Percentiles rank a stretch among this genome's conserved stretches.
phyloP scores from a whole-genome alignment of 2,113 vertebrate genomes.

The Haliaeetus leucogaster region DNA sequence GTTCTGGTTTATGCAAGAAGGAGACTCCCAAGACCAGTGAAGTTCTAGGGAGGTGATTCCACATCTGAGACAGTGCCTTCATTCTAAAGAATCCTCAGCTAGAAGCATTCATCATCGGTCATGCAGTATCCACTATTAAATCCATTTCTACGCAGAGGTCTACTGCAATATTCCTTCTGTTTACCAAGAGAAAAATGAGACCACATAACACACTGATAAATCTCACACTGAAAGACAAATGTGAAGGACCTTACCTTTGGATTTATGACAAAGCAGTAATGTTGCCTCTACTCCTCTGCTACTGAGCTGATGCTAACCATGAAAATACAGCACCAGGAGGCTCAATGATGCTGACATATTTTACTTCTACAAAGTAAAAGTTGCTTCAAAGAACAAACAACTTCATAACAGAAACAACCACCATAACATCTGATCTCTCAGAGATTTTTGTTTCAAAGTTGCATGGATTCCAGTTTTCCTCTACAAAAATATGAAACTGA shows the following conservation, averaged over 20 bases:
- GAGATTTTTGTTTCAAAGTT: not conserved
- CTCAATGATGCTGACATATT: fast-evolving
- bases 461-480: not conserved
- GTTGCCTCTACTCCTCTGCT: not conserved
- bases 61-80: not conserved
- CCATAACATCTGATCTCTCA: not conserved
- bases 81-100: not conserved
- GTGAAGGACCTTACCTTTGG: not conserved
- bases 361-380: not conserved
- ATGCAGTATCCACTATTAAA: fast-evolving
- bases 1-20: not conserved
- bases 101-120: not conserved
- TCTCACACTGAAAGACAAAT: not conserved
- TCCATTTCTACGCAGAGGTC: not conserved
- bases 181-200: not conserved
- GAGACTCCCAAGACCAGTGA: not conserved
- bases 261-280: not conserved
- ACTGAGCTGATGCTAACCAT: not conserved
- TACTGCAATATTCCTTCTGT: not conserved
- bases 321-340: fast-evolving
- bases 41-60: not conserved
- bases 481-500: not conserved
- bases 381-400: not conserved
- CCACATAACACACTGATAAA: not conserved
- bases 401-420: not conserved